A percentile compares a stretch with the other conserved stretches of the same genome.
Conservation (phyloP, 2,888 invertebrate genomes). For the Catonia carolina region DNA sequence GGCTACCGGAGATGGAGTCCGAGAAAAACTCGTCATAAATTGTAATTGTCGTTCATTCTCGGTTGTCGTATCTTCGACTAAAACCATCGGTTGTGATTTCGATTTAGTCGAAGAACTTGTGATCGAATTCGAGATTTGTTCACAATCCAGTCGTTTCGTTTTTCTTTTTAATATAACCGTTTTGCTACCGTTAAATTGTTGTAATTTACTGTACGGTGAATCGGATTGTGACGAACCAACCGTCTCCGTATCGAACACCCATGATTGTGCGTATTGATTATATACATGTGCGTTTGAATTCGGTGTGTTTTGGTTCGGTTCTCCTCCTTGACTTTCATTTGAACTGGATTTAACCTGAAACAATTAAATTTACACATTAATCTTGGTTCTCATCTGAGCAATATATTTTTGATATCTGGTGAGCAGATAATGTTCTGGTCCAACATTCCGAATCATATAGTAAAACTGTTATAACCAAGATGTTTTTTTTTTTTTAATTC, state of each 20-base stretch:
- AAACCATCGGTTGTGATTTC: constrained; percentile 26
- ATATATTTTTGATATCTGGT: too few species aligned
- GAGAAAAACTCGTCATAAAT: constrained; percentile 49
- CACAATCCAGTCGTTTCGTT: neutral
- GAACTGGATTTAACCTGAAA: constrained; percentile 43
- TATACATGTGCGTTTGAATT: constrained; percentile 38
- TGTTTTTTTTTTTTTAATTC: too few species aligned
- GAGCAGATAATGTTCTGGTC: too few species aligned
- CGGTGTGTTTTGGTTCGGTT: constrained; percentile 28
- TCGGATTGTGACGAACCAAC: constrained; percentile 34
- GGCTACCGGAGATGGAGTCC: constrained; percentile 46
- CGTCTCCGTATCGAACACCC: constrained; percentile 46
- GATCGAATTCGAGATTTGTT: too few species aligned
- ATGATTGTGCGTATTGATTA: constrained; percentile 47
- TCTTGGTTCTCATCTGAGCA: too few species aligned
- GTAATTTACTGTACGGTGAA: constrained; percentile 30
- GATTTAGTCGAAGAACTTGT: too few species aligned
- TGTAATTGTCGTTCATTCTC: constrained; percentile 45
- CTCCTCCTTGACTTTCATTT: constrained; percentile 33
- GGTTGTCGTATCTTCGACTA: constrained; percentile 34
- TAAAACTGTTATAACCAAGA: too few species aligned
- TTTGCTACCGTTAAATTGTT: constrained; percentile 21
- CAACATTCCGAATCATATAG: too few species aligned
- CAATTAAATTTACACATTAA: too few species aligned
- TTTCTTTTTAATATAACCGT: constrained; percentile 31